These are phyloP conservation scores for Platyscapa corneri DNA, from an alignment of 1,140 invertebrate species.

Conservation along the genomic window DNA sequence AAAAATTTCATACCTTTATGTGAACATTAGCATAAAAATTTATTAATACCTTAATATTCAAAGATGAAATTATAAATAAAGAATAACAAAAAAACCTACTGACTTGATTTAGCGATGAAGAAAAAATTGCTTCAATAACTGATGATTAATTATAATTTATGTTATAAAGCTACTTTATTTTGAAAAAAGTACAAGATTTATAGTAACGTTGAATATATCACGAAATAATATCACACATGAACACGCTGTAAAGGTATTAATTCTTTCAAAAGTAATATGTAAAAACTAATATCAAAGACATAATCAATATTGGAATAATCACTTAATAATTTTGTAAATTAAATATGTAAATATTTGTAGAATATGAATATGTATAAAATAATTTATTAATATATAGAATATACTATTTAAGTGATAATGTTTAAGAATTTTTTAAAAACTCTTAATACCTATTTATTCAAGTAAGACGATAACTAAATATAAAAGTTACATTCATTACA, in stretches of 20 bases:
- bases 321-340: slow-evolving; percentile 14
- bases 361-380: neutral
- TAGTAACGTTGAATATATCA: neutral
- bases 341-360: neutral
- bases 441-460: no score
- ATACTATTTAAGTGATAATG: neutral
- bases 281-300: neutral
- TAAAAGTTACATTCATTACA: no score
- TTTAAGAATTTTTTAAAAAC: neutral
- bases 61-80: neutral
- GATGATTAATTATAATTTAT: no score
- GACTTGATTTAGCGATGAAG: neutral
- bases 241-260: neutral
- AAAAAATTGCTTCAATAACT: no score
- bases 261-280: neutral
- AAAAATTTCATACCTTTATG: neutral
- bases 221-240: neutral
- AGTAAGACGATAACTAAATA: no score
- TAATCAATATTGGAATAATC: neutral
- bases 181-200: neutral
- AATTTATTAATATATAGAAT: neutral
- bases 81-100: neutral
- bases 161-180: neutral
- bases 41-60: neutral
- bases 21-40: neutral